Evolutionary conservation across 2,797 vertebrate genomes (phyloP).

Genomic region (Oreochromis grahami): DNA sequence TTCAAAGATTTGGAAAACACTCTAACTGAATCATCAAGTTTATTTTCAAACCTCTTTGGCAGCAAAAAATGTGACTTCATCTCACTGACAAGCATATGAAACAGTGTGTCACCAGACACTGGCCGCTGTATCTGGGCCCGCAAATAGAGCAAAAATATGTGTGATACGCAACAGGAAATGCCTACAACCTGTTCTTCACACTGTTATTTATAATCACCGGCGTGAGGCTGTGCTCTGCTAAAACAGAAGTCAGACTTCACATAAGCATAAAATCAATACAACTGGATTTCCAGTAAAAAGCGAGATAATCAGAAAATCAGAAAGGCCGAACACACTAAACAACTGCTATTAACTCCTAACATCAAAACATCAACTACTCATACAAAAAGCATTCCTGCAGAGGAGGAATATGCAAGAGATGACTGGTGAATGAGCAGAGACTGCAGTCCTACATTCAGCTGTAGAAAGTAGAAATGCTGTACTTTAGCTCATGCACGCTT

Average conservation of each 20-base stretch:
- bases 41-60: slow-evolving; percentile 11
- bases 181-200: neutral
- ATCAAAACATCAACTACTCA: slow-evolving; percentile 1
- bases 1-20: slow-evolving; percentile 45
- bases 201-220: slow-evolving; percentile 2
- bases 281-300: neutral
- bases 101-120: neutral
- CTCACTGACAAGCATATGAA: neutral
- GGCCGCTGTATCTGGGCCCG: neutral
- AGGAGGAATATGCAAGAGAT: neutral
- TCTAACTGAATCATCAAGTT: slow-evolving; percentile 46
- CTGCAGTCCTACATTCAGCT: neutral
- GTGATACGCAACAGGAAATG: neutral
- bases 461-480: neutral
- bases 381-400: neutral
- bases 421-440: neutral
- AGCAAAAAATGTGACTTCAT: neutral
- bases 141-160: neutral
- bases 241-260: neutral
- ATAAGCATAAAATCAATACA: neutral
- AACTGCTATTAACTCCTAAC: neutral
- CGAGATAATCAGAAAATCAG: neutral
- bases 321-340: slow-evolving; percentile 1
- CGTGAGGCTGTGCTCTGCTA: neutral
- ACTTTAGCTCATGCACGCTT: neutral